Evolutionary conservation across 2,797 vertebrate species (phyloP).

Genomic region (Oreonectes daqikongensis): DNA sequence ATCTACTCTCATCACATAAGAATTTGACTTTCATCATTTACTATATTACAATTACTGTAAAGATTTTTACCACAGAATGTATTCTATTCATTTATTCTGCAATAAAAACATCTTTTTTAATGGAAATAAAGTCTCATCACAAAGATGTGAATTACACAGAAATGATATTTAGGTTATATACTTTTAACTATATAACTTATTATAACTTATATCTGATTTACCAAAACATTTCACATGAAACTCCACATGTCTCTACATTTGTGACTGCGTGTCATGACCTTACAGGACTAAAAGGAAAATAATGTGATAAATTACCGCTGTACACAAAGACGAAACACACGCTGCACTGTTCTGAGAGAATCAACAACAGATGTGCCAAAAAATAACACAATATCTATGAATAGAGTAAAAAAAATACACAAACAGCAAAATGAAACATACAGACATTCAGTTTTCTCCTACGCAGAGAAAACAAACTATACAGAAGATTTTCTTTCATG

Average conservation of each 20-base stretch:
- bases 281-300: slow-evolving; percentile 1
- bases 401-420: not conserved
- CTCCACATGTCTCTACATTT: slow-evolving; percentile 11
- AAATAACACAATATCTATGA: slow-evolving; percentile 1
- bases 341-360: slow-evolving; percentile 7
- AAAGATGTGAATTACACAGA: too few relatives aligned
- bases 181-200: too few relatives aligned
- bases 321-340: slow-evolving; percentile 42
- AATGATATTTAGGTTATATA: too few relatives aligned
- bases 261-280: slow-evolving; percentile 8
- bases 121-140: not conserved
- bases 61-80: not conserved
- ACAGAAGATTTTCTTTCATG: not conserved
- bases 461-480: not conserved
- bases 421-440: too few relatives aligned
- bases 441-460: too few relatives aligned
- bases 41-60: not conserved
- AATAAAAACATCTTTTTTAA: not conserved
- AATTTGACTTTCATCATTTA: not conserved
- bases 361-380: slow-evolving; percentile 30
- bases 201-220: too few relatives aligned
- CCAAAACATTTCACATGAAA: too few relatives aligned
- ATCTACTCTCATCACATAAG: too few relatives aligned
- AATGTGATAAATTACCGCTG: not conserved
- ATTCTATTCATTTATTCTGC: not conserved